A percentile compares a stretch with the other conserved stretches of the same genome.
Conservation (phyloP, 1,140 invertebrate genomes). For the Wiebesia pumilae region DNA sequence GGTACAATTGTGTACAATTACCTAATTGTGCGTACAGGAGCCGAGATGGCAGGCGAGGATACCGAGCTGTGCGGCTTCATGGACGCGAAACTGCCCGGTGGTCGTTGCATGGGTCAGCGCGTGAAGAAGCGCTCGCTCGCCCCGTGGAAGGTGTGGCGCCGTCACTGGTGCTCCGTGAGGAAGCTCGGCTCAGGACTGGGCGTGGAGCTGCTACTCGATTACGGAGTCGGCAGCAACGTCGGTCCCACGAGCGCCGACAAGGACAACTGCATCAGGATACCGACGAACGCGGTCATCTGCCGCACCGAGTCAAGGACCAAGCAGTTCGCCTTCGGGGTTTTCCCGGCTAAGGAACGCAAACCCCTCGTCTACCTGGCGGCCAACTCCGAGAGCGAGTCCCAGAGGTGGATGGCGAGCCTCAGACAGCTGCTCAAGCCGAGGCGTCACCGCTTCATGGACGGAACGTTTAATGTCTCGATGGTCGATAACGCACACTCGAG, state of each 20-base stretch:
- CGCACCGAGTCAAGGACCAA: conserved; percentile 77
- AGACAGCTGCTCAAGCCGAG: conserved; percentile 73
- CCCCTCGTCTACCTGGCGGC: conserved; percentile 75
- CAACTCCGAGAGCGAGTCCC: conserved; percentile 75
- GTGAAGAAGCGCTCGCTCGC: conserved; percentile 63
- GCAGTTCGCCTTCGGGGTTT: conserved; percentile 77
- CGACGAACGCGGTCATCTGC: conserved; percentile 71
- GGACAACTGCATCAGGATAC: conserved; percentile 66
- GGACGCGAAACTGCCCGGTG: conserved; percentile 66
- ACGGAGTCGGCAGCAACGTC: conserved; percentile 54
- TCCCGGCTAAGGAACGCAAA: conserved; percentile 72
- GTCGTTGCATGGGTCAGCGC: conserved; percentile 61
- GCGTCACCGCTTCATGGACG: conserved; percentile 64
- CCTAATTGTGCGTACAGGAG: not conserved
- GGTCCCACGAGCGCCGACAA: conserved; percentile 49
- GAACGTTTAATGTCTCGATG: conserved; percentile 74
- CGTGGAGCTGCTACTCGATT: conserved; percentile 67
- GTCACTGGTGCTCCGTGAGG: conserved; percentile 71
- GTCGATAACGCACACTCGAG: conserved; percentile 76
- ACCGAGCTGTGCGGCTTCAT: conserved; percentile 66
- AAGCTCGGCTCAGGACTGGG: conserved; percentile 62
- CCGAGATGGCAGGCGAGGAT: conserved; percentile 57
- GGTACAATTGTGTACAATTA: not conserved
- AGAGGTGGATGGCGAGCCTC: conserved; percentile 76
- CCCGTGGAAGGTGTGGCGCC: conserved; percentile 70